Evolutionary conservation across 2,888 invertebrate species (phyloP), one percentile per base, ranked within the genome.

Genomic region (Flexamia atlantica): DNA sequence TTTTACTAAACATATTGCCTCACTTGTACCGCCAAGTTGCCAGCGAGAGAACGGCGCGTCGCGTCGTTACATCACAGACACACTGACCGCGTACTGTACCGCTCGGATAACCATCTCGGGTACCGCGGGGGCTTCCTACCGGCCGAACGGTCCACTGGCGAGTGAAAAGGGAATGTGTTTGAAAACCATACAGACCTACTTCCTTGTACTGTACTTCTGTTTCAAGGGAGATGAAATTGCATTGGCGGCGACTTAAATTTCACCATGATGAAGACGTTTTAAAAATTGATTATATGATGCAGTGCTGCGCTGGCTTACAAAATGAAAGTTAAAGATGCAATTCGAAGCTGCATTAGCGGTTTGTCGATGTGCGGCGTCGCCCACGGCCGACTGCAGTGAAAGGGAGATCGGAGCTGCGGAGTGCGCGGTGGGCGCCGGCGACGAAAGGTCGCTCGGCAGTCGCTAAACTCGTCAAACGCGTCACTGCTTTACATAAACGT

Each of bases 101-200:
- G 57, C 57, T 20, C 50, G 50, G 50, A 57, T 57, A 57, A 57
- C 57, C 57, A 57, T 57, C 57, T n/a, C 30, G 17, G 46, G 46
- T 46, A 46, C 7, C 46, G 46, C 46, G 46, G 46, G 46, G 46
- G 46, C 46, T 46, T 46, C 46, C 17, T 46, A 14, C 46, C 46
- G 4, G 14, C 7, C 46, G 12, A 17, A 46, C 14, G 46, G 17
- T 46, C 40, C 40, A 9, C 40, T 46, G 2, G 46, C 12, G 14
- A 17, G 12, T 46, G 17, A 46, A 46, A 17, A 17, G 46, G 14
- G 46, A 46, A 46, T 46, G 4, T 46, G 46, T 46, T 36, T 36
- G 9, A 36, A 4, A 36, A 7, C 9, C n/a, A n/a, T n/a, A n/a
- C n/a, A n/a, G n/a, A n/a, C n/a, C n/a, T n/a, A n/a, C n/a, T n/a